Base-by-base conservation (phyloP, 2,888 invertebrate species). In the Pantelozetes paolii region DNA sequence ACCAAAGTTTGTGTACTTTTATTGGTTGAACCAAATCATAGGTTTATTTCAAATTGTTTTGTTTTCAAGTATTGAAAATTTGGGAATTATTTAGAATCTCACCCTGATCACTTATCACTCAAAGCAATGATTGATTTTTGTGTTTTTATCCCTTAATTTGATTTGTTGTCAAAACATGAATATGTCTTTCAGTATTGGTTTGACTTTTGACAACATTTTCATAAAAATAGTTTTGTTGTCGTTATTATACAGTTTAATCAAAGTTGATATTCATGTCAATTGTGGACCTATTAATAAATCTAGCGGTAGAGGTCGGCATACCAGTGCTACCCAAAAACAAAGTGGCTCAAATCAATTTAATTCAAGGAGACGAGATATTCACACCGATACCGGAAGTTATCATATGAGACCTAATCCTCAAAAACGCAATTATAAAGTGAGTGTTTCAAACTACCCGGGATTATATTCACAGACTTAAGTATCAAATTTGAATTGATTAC, bases 271-370 rank as follows among this genome's bases (percentile, higher is more conserved):
- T 59, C 15, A 59, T 30, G 26, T 59, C 11, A 59, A 59, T 59
- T 30, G 59, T 59, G 59, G 59, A 23, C 59, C 59, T 28, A 59
- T 30, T 30, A 59, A 18, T 59, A 50, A 36, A n/a, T n/a, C n/a
- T n/a, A n/a, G n/a, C n/a, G n/a, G 13, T 20, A 26, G 28, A 59
- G 23, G 28, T 18, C 59, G 59, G 2, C 26, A 50, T 50, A n/a
- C 50, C 8, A 20, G 50, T 2, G 50, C 36, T 36, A 3, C 11
- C 59, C n/a, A 59, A 15, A 59, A 28, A 1, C 28, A 26, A 13
- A 26, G 30, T 28, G 11, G 28, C 13, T 50, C 50, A 1, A 6
- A 8, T n/a, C n/a, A 50, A 8, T 59, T 30, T 18, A 59, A 59
- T 59, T 26, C 20, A 2, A 59, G 59, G 23, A 9, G 59, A 59